Conservation (phyloP, 2,797 vertebrate species). For the Onychomys torridus region DNA sequence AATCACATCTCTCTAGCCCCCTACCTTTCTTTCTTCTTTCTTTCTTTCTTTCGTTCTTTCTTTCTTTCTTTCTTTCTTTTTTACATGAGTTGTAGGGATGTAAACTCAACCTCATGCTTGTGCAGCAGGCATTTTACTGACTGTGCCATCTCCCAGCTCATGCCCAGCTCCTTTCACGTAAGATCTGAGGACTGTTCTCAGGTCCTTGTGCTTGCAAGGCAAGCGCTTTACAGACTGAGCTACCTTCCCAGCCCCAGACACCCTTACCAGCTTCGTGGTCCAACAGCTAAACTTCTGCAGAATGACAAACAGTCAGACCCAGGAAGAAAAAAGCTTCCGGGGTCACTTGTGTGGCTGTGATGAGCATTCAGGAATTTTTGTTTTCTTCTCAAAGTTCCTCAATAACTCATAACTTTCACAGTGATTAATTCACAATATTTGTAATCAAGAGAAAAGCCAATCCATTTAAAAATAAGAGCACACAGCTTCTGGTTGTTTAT, state of each 20-base stretch:
- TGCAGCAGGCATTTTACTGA: too few species aligned
- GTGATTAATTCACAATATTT: background rate
- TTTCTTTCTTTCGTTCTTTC: too few species aligned
- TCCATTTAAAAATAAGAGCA: background rate
- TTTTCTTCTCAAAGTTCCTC: slow-evolving; percentile 11
- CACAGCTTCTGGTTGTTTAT: background rate
- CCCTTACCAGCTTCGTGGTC: background rate
- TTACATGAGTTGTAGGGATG: background rate
- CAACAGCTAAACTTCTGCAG: background rate
- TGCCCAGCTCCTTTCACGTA: background rate
- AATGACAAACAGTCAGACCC: background rate
- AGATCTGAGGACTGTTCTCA: background rate
- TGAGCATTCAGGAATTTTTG: background rate
- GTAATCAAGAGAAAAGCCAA: slow-evolving; percentile 31
- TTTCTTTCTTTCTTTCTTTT: too few species aligned
- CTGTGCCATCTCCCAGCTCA: background rate
- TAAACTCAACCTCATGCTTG: background rate
- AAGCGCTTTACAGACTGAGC: background rate
- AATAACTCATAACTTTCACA: background rate
- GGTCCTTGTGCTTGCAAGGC: background rate
- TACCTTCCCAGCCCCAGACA: background rate
- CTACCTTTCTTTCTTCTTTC: too few species aligned
- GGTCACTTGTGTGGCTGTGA: too few species aligned
- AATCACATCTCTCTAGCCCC: background rate
- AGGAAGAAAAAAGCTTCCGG: background rate